Conservation (phyloP, 2,797 vertebrate species). For the Pangasius sanitwongsei region DNA sequence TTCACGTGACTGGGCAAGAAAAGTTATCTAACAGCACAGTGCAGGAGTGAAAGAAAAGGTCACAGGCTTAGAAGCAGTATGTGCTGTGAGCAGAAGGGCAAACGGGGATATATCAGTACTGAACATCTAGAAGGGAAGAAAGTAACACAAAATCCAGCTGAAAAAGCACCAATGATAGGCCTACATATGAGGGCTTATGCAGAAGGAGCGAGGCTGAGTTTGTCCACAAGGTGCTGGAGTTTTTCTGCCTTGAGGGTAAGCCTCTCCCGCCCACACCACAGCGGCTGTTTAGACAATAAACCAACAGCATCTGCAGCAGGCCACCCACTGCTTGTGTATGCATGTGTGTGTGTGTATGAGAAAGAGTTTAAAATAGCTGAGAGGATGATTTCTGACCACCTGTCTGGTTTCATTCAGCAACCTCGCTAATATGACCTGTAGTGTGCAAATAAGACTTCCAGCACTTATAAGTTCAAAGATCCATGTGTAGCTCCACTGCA, state of each 20-base stretch:
- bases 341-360: not conserved
- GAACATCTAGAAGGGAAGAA: constrained; percentile 19
- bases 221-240: not conserved
- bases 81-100: constrained; percentile 28
- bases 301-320: constrained; percentile 31
- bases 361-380: not conserved
- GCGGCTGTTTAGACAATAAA: constrained; percentile 48
- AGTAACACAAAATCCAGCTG: constrained; percentile 21
- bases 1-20: not conserved
- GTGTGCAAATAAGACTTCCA: constrained; percentile 12
- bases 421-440: constrained; percentile 28
- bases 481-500: not conserved
- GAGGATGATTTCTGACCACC: constrained; percentile 23
- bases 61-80: not conserved
- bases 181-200: not conserved
- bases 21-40: not conserved
- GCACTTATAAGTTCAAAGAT: constrained; percentile 32
- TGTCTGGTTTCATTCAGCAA: constrained; percentile 27
- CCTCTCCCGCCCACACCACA: constrained; percentile 26
- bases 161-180: constrained; percentile 32
- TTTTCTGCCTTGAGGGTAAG: constrained; percentile 11
- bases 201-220: not conserved
- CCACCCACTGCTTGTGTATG: constrained; percentile 38
- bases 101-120: not conserved
- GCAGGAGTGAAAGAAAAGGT: not conserved